Base-by-base conservation (phyloP, 2,888 invertebrate species). In the Diaphora mendica region DNA sequence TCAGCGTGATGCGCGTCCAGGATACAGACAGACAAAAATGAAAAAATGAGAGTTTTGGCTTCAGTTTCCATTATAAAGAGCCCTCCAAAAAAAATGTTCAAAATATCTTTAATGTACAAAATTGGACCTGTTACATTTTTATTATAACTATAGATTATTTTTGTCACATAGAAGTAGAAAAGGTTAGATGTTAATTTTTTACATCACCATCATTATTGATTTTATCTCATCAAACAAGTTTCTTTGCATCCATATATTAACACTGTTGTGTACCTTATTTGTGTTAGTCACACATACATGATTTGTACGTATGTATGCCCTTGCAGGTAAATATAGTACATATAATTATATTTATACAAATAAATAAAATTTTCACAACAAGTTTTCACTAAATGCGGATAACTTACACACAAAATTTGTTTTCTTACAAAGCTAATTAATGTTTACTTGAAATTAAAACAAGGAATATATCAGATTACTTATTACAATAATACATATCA, bases 401-500 rank as follows among this genome's bases (percentile, higher is more conserved):
- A n/a, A n/a, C 51, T 3, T 3, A n/a, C n/a, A 11, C 13, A 20
- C 39, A 35, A 35, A 35, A 75, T 77, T 59, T 72, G 74, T 48
- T 70, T 72, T 59, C 68, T 39, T 59, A n/a, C 20, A n/a, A 71
- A 77, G 74, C 80, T 78, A 30, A 0, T 7, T 79, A 30, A 82
- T 84, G 83, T 75, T 73, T 82, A 85, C 82, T 55, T 79, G 68
- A 62, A 67, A 75, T 82, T 77, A 70, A 79, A 79, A 71, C 73
- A 71, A 72, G 55, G 51, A 35, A 71, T 23, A 70, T 77, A 80
- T 82, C 74, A 68, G 15, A 85, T 83, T 85, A 82, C 83, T 64
- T 64, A 55, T 59, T 64, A 15, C 20, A 35, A 35, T 64, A 35
- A 35, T 64, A 39, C 66, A 65, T 81, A 82, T 85, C 73, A 77